Conservation (phyloP, 2,113 vertebrate genomes). For the Sinocyclocheilus grahami region DNA sequence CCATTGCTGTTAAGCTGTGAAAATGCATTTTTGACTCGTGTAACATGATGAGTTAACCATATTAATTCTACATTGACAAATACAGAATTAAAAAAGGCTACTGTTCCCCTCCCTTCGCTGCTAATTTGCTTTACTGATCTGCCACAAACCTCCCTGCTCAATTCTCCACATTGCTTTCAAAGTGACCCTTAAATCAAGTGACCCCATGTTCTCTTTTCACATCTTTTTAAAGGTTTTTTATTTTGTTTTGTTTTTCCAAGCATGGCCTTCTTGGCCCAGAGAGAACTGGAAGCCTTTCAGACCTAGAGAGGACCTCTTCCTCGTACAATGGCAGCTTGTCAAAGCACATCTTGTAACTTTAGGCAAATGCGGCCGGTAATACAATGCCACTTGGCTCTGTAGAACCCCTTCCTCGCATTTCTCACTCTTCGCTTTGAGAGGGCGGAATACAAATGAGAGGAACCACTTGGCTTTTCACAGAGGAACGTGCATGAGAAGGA, state of each 20-base stretch:
- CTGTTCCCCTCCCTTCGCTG: background rate
- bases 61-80: background rate
- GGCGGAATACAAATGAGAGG: slow-evolving; percentile 75
- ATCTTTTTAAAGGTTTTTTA: slow-evolving; percentile 72
- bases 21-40: background rate
- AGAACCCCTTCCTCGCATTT: slow-evolving; percentile 8
- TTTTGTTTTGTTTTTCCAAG: slow-evolving; percentile 76
- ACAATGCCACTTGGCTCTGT: slow-evolving; percentile 69
- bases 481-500: slow-evolving; percentile 60
- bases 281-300: slow-evolving; percentile 83
- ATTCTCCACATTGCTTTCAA: slow-evolving; percentile 65
- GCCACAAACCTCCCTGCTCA: slow-evolving; percentile 49
- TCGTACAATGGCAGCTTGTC: slow-evolving; percentile 73
- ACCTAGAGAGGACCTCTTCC: slow-evolving; percentile 71
- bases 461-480: slow-evolving; percentile 65
- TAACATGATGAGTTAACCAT: background rate
- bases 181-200: slow-evolving; percentile 78
- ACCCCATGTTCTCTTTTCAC: slow-evolving; percentile 77
- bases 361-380: slow-evolving; percentile 70
- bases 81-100: background rate
- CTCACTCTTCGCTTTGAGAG: slow-evolving; percentile 65
- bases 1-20: background rate
- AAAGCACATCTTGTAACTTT: slow-evolving; percentile 75
- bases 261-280: slow-evolving; percentile 79
- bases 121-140: background rate